phyloP scores from a whole-genome alignment of 2,888 invertebrate species.

The Chrysodeixis includens region DNA sequence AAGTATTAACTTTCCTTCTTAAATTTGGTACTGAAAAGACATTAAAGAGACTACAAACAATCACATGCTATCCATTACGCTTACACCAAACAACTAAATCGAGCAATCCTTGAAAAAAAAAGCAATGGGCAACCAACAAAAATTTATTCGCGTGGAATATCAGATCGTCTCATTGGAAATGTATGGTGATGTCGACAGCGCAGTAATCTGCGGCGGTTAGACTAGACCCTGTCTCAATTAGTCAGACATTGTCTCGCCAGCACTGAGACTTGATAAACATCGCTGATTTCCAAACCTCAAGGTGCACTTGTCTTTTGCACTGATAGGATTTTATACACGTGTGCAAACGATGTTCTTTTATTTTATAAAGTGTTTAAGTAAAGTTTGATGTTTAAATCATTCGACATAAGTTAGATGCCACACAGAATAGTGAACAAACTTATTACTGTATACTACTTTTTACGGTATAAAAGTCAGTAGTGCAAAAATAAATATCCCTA shows the following conservation, averaged over 20 bases:
- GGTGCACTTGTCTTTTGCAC: not conserved
- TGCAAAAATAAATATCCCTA: too few relatives aligned
- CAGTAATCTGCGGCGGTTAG: not conserved
- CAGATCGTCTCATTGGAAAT: constrained; percentile 8
- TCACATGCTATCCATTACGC: not conserved
- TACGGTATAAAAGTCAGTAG: too few relatives aligned
- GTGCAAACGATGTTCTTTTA: not conserved
- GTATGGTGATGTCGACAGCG: constrained; percentile 2
- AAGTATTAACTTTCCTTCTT: too few relatives aligned
- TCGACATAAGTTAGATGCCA: too few relatives aligned
- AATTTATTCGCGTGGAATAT: constrained; percentile 1
- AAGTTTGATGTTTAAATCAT: too few relatives aligned
- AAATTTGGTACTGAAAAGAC: too few relatives aligned
- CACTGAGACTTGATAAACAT: constrained; percentile 6
- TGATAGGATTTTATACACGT: not conserved
- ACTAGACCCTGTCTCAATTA: constrained; percentile 8
- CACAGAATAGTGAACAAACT: too few relatives aligned
- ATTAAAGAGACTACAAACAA: too few relatives aligned
- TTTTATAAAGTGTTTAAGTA: too few relatives aligned
- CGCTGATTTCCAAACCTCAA: not conserved
- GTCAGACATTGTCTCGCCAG: not conserved
- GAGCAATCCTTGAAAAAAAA: not conserved
- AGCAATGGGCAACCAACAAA: not conserved
- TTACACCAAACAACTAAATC: not conserved
- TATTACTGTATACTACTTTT: too few relatives aligned